A percentile compares a stretch with the other conserved stretches of the same genome.
Conservation (phyloP, 2,113 vertebrate genomes). For the Dissostichus mawsoni region DNA sequence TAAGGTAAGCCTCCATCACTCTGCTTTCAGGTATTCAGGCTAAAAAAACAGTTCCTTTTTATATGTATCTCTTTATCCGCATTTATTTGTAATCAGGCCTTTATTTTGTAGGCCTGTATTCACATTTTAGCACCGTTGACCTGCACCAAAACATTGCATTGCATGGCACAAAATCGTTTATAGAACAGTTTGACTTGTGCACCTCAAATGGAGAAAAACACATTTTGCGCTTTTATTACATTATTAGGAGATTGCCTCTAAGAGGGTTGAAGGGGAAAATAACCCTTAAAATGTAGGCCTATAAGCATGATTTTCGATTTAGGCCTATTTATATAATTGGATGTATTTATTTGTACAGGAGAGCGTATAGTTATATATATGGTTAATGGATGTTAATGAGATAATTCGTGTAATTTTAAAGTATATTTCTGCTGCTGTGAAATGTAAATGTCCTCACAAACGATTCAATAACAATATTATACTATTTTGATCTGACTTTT, state of each 20-base stretch:
- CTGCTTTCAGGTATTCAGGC: background rate
- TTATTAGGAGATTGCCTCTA: too few relatives aligned
- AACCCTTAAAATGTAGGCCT: background rate
- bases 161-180: background rate
- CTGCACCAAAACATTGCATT: background rate
- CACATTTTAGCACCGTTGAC: too few relatives aligned
- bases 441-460: background rate
- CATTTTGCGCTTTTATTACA: too few relatives aligned
- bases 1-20: background rate
- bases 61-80: background rate
- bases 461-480: too few relatives aligned
- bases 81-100: background rate
- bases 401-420: too few relatives aligned
- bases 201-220: background rate
- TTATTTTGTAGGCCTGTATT: background rate
- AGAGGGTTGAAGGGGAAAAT: background rate
- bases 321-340: too few relatives aligned
- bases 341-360: background rate
- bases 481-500: too few relatives aligned
- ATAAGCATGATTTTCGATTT: background rate
- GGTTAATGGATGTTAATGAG: background rate
- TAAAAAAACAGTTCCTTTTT: background rate
- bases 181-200: background rate
- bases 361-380: too few relatives aligned
- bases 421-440: background rate